phyloP scores from a whole-genome alignment of 2,888 invertebrate species.

The Germaria angustata region DNA sequence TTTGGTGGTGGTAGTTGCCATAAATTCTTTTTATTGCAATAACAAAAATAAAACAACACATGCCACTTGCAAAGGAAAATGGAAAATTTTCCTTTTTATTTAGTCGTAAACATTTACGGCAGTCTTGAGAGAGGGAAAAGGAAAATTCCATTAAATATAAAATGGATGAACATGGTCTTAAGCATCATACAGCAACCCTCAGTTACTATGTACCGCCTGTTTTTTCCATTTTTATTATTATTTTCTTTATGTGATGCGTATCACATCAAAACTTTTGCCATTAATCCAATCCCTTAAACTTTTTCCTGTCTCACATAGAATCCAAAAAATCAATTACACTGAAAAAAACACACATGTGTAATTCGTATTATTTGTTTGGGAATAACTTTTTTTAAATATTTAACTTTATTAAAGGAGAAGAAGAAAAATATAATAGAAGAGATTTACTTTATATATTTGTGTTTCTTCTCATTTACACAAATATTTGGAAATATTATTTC shows the following conservation, averaged over 20 bases:
- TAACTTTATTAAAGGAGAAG: too few relatives aligned
- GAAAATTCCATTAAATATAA: conserved; percentile 70
- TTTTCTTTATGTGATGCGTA: conserved; percentile 70
- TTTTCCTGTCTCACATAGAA: conserved; percentile 15
- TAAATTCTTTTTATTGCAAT: conserved; percentile 46
- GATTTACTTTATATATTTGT: too few relatives aligned
- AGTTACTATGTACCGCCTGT: conserved; percentile 73
- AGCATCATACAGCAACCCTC: conserved; percentile 67
- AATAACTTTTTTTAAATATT: too few relatives aligned
- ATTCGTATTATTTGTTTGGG: too few relatives aligned
- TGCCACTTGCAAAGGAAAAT: conserved; percentile 75
- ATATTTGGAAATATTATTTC: too few relatives aligned
- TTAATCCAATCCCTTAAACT: conserved; percentile 48
- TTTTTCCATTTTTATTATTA: conserved; percentile 35
- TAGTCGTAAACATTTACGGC: conserved; percentile 75
- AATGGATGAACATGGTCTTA: conserved; percentile 36
- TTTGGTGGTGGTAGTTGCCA: conserved; percentile 21
- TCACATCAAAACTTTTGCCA: conserved; percentile 44
- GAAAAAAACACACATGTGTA: too few relatives aligned
- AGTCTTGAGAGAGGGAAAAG: conserved; percentile 68
- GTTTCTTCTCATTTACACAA: too few relatives aligned
- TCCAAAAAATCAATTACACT: conserved; percentile 29
- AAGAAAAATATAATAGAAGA: too few relatives aligned
- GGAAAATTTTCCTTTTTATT: conserved; percentile 74
- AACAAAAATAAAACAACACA: conserved; percentile 61